Evolutionary conservation across 1,140 invertebrate species (phyloP), one percentile per base, ranked within the genome.

Genomic region (Ceratina japonica): DNA sequence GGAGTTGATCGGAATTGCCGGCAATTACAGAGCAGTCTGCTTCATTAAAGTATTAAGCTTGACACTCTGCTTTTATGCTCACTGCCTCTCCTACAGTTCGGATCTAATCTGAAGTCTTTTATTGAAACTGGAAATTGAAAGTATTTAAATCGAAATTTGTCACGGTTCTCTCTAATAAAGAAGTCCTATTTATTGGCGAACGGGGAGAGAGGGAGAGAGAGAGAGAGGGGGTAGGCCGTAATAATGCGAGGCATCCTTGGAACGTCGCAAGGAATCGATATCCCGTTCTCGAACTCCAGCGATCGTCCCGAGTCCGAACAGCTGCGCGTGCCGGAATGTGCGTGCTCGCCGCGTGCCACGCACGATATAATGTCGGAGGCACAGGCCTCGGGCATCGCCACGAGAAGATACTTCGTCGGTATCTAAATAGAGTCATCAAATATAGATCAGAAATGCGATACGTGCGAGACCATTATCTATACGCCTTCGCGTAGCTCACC

Each of bases 371-470:
- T 81, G 75, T 71, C 59, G 54, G 52, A 20, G 58, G 63, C 72
- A 62, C 75, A 59, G 64, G 76, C 75, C 51, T 72, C 70, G 24
- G 84, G 83, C 80, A 51, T 75, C 66, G 58, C 54, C n/a, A 56
- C 61, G 31, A 27, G 72, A 66, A 81, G 76, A 75, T 74, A 74
- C 80, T 85, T 85, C 16, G 12, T 49, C 61, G 76, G 70, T 86
- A 85, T 86, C 84, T 86, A 85, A 86, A 86, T 86, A 78, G 84
- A 85, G 83, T 82, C 84, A 86, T 86, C 84, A 86, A 86, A 86
- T 86, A 85, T 86, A 86, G 84, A 86, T 86, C 80, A 86, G 73
- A 64, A 76, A 80, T 51, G 24, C 73, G 84, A 86, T 86, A 86
- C 83, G 63, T 71, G 80, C 61, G 76, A 71, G 80, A 74, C 61